phyloP scores from a whole-genome alignment of 2,888 invertebrate species.

The Frankliniella fusca region DNA sequence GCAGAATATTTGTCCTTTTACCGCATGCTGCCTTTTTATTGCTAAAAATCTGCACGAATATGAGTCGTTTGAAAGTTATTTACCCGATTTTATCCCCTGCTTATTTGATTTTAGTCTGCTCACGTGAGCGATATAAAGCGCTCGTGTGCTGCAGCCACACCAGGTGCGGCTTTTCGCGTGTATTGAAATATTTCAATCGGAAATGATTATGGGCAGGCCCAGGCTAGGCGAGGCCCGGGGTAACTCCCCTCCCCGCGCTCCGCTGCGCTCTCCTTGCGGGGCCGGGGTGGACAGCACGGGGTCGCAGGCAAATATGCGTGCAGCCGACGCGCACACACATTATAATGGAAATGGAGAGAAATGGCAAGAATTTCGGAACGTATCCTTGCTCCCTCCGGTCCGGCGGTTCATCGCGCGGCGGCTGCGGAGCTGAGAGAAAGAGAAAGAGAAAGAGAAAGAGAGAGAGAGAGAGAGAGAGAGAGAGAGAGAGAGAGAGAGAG shows the following conservation, averaged over 20 bases:
- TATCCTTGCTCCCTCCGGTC: neutral
- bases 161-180: neutral
- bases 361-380: neutral
- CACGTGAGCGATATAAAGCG: neutral
- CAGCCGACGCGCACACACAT: neutral
- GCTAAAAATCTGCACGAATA: no score
- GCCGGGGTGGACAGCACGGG: neutral
- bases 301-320: neutral
- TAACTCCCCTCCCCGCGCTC: no score
- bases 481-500: neutral
- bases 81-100: neutral
- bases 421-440: no score
- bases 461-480: neutral
- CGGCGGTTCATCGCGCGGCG: no score
- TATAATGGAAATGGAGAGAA: constrained; percentile 18
- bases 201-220: no score
- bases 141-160: neutral
- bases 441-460: no score
- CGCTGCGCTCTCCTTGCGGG: no score
- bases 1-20: neutral
- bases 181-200: neutral
- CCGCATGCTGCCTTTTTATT: no score
- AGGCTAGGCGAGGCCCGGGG: no score
- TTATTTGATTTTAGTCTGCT: no score
- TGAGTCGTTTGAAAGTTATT: no score